Evolutionary conservation across 2,113 vertebrate species (phyloP).

Genomic region (Cyprinodon tularosa): DNA sequence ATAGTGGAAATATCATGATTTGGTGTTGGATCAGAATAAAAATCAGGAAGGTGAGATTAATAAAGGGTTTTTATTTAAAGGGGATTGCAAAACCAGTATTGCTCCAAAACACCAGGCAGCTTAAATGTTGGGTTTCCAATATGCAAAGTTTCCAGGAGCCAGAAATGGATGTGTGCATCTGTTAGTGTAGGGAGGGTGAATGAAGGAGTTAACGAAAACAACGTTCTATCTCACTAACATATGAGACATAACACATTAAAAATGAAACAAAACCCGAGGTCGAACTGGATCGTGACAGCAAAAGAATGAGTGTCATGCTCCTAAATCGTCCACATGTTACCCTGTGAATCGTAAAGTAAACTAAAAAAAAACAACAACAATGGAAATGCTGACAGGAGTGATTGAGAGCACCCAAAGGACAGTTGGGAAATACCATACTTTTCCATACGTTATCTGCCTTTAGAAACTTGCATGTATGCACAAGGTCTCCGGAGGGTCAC

Average conservation of each 20-base stretch:
- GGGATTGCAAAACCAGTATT: neutral
- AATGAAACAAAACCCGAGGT: neutral
- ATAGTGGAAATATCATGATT: no score
- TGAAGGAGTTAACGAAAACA: neutral
- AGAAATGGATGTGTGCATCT: neutral
- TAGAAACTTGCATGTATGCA: slow-evolving; percentile 24
- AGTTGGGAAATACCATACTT: slow-evolving; percentile 24
- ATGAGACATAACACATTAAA: neutral
- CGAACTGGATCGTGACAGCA: neutral
- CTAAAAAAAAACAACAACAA: slow-evolving; percentile 17
- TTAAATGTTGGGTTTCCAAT: no score
- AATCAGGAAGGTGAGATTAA: no score
- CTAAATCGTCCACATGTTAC: neutral
- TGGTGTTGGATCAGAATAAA: no score
- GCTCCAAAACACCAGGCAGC: neutral
- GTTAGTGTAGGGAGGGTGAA: neutral
- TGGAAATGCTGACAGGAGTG: neutral
- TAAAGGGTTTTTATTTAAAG: no score
- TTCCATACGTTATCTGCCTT: slow-evolving; percentile 19
- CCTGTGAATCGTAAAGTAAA: neutral
- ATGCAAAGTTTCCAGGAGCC: neutral
- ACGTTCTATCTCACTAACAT: neutral
- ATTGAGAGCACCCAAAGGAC: slow-evolving; percentile 32
- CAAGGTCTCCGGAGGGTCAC: slow-evolving; percentile 16
- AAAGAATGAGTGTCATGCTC: neutral